Conservation (phyloP, 2,888 invertebrate genomes). For the Ephialtes manifestator region DNA sequence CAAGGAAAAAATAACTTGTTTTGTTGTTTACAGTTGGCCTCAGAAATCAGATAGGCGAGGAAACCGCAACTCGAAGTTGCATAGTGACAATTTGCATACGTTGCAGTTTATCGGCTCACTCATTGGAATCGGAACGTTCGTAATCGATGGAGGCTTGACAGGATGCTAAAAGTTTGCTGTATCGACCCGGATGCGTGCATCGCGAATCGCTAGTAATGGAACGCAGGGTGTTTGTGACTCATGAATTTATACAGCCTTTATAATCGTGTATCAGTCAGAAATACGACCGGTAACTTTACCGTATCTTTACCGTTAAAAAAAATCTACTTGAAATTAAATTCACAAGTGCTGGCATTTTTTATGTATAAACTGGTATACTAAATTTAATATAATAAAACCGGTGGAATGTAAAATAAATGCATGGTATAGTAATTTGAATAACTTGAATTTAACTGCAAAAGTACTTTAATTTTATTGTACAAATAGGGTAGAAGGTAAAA, state of each 20-base stretch:
- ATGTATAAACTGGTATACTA: too few relatives aligned
- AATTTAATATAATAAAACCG: too few relatives aligned
- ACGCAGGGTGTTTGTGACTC: constrained; percentile 46
- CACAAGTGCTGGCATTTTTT: too few relatives aligned
- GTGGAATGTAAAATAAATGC: too few relatives aligned
- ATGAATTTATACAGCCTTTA: constrained; percentile 53
- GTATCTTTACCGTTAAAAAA: too few relatives aligned
- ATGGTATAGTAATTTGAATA: too few relatives aligned
- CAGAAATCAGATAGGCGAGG: background rate
- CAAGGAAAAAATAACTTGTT: background rate
- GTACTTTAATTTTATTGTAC: too few relatives aligned
- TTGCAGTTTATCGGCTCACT: constrained; percentile 20
- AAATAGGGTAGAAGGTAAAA: too few relatives aligned
- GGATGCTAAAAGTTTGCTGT: constrained; percentile 61
- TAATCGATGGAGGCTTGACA: constrained; percentile 66
- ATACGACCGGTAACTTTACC: background rate
- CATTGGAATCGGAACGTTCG: constrained; percentile 48
- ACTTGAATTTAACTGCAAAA: too few relatives aligned
- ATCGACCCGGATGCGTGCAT: constrained; percentile 50
- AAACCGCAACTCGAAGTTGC: background rate
- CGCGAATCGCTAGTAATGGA: constrained; percentile 43
- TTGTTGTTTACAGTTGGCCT: background rate
- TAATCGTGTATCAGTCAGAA: background rate
- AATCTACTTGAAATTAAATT: too few relatives aligned
- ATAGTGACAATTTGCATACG: background rate